Evolutionary conservation across 2,113 vertebrate genomes (phyloP).

Genomic region (Vidua macroura): DNA sequence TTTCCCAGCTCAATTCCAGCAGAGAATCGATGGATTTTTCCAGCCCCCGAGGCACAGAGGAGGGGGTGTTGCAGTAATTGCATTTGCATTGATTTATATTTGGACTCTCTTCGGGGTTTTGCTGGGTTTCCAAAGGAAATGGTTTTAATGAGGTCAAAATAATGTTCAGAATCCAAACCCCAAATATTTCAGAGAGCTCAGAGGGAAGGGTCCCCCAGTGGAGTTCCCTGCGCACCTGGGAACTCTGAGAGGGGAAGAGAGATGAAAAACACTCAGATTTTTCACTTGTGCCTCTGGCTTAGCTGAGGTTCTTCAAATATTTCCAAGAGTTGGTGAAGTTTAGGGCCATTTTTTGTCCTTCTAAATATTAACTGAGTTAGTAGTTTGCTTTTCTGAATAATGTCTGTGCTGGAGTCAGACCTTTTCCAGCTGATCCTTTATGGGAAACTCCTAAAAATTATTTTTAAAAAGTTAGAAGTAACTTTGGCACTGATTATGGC

Average conservation of each 20-base stretch:
- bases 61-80: constrained; percentile 14
- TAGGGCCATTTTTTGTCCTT: not conserved
- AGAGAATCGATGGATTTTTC: not conserved
- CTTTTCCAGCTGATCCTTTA: not conserved
- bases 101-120: constrained; percentile 28
- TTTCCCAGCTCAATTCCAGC: constrained; percentile 15
- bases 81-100: constrained; percentile 65
- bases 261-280: not conserved
- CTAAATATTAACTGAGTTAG: not conserved
- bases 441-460: not conserved
- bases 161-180: not conserved
- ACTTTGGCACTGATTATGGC: not conserved
- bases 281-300: not conserved
- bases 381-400: not conserved
- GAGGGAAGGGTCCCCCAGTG: not conserved
- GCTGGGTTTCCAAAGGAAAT: constrained; percentile 5
- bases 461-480: not conserved
- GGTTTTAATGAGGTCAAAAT: not conserved
- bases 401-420: not conserved
- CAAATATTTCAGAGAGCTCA: not conserved
- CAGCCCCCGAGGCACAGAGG: constrained; percentile 18
- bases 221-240: not conserved
- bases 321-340: not conserved
- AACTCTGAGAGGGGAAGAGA: not conserved
- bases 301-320: not conserved